A percentile compares a stretch with the other conserved stretches of the same genome.
phyloP scores from a whole-genome alignment of 2,113 vertebrate genomes.

The Salvelinus namaycush region DNA sequence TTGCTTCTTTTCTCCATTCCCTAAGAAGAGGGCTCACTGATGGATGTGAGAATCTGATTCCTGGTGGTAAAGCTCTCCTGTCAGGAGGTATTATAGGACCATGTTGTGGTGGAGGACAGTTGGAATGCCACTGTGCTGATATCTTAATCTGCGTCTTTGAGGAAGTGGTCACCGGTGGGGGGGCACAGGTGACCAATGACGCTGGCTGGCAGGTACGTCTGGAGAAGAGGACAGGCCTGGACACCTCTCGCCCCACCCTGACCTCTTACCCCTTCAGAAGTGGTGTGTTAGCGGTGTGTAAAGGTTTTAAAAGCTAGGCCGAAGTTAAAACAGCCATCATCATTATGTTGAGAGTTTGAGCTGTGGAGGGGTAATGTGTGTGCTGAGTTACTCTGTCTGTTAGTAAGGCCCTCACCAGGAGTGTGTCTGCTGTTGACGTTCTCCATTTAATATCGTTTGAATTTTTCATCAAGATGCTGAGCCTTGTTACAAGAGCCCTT shows the following conservation, averaged over 20 bases:
- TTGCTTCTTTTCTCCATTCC: conserved; percentile 57
- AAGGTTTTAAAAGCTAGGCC: conserved; percentile 71
- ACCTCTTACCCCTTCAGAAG: not conserved
- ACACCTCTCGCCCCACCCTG: conserved; percentile 32
- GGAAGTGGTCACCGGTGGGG: conserved; percentile 62
- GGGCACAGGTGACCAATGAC: conserved; percentile 66
- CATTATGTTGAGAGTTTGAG: conserved; percentile 74
- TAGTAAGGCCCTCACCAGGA: conserved; percentile 93
- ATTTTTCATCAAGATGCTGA: conserved; percentile 83
- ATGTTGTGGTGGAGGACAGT: conserved; percentile 53
- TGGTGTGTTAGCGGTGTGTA: conserved; percentile 57
- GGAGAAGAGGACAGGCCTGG: conserved; percentile 59
- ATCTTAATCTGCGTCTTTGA: conserved; percentile 74
- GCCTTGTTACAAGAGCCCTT: conserved; percentile 75
- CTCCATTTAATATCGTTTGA: conserved; percentile 82
- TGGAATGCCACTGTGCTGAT: conserved; percentile 63
- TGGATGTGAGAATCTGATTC: conserved; percentile 59
- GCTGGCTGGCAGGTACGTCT: conserved; percentile 49
- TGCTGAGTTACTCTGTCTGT: conserved; percentile 90
- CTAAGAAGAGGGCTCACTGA: conserved; percentile 56
- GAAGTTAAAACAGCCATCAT: conserved; percentile 79
- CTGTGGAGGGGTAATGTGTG: conserved; percentile 83
- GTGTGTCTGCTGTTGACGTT: conserved; percentile 89
- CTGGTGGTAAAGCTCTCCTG: conserved; percentile 64
- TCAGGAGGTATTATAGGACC: conserved; percentile 71